Conservation (phyloP, 2,888 invertebrate species). For the Troides oblongomaculatus region DNA sequence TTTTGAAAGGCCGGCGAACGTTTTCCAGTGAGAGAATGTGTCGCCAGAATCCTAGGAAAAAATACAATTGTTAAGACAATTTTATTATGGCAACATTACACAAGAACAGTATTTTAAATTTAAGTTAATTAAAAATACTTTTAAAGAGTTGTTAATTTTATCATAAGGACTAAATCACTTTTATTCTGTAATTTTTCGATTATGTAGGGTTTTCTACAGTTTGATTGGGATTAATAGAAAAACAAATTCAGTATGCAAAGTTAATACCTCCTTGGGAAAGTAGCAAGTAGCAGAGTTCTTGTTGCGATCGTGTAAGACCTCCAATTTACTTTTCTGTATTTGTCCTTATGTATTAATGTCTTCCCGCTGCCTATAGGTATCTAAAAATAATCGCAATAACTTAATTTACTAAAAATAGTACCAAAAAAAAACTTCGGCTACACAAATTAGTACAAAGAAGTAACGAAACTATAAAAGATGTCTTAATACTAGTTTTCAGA, state of each 20-base stretch:
- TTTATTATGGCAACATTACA: too few relatives aligned
- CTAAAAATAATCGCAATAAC: conserved; percentile 41
- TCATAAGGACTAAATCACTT: background rate
- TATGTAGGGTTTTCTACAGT: background rate
- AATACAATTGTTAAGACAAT: background rate
- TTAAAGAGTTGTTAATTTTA: too few relatives aligned
- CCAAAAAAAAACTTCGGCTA: background rate
- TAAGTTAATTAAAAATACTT: background rate
- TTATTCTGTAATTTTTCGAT: background rate
- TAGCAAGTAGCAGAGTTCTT: conserved; percentile 66
- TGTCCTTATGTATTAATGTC: conserved; percentile 61
- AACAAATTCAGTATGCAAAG: conserved; percentile 20
- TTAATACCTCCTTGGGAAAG: conserved; percentile 65
- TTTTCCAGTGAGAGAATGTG: conserved; percentile 81
- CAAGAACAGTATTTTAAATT: too few relatives aligned
- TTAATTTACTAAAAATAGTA: background rate
- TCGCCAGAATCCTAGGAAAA: conserved; percentile 72
- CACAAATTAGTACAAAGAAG: too few relatives aligned
- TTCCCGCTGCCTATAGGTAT: conserved; percentile 70
- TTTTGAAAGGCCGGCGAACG: conserved; percentile 77
- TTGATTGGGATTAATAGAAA: too few relatives aligned
- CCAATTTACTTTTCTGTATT: conserved; percentile 70
- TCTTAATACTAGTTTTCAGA: too few relatives aligned
- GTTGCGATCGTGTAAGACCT: conserved; percentile 72
- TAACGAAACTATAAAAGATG: too few relatives aligned